A percentile compares a stretch with the other conserved stretches of the same genome.
phyloP scores from a whole-genome alignment of 2,888 invertebrate species.

The Rhaphigaster nebulosa region DNA sequence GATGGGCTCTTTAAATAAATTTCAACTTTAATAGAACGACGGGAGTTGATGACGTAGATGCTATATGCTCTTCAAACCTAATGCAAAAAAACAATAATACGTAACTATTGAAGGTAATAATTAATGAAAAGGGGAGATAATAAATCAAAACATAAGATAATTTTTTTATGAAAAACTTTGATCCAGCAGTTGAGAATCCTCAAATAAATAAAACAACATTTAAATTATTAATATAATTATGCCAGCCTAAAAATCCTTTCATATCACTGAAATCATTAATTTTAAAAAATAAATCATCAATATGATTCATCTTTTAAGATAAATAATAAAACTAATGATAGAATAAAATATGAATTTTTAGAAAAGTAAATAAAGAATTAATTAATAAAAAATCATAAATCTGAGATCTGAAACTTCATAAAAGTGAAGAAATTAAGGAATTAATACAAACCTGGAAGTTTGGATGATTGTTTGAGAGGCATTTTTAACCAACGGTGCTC shows the following conservation, averaged over 20 bases:
- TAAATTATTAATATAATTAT: not conserved
- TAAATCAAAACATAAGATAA: no score
- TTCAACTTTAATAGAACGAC: not conserved
- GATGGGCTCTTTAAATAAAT: not conserved
- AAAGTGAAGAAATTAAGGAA: not conserved
- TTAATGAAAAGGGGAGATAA: no score
- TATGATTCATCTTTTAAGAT: not conserved
- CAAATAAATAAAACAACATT: not conserved
- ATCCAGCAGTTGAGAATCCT: not conserved
- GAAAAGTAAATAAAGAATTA: not conserved
- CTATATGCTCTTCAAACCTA: not conserved
- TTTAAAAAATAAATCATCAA: not conserved
- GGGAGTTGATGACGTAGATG: not conserved
- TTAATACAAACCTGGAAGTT: conserved; percentile 69
- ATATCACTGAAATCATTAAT: not conserved
- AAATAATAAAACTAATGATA: no score
- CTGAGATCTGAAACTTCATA: not conserved
- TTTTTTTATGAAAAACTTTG: not conserved
- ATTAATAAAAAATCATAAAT: not conserved
- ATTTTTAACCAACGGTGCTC: conserved; percentile 79
- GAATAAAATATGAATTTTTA: not conserved
- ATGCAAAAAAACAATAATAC: not conserved
- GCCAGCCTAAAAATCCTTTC: not conserved
- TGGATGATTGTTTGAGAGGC: conserved; percentile 60
- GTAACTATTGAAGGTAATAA: not conserved